These are phyloP conservation scores for Geothlypis trichas DNA, from an alignment of 2,113 vertebrate genomes.

Conservation along the genomic window DNA sequence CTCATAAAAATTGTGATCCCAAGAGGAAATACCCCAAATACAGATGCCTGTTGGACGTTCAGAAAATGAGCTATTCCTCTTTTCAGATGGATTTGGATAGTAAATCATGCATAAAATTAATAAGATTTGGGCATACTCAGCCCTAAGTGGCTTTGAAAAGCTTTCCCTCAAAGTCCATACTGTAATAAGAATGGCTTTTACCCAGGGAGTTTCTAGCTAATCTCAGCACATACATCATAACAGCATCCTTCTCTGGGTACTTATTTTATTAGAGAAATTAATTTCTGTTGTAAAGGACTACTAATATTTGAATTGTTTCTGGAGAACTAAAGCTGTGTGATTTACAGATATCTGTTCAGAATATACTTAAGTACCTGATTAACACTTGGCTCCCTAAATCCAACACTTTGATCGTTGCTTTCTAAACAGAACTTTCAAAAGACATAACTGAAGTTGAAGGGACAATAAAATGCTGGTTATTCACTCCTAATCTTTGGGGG, in stretches of 20 bases:
- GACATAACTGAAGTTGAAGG: background rate
- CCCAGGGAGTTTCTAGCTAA: background rate
- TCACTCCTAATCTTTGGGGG: background rate
- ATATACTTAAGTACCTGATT: background rate
- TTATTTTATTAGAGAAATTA: background rate
- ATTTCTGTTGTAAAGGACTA: background rate
- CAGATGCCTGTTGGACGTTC: background rate
- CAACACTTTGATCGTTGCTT: background rate
- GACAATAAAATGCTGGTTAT: background rate
- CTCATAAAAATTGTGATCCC: background rate
- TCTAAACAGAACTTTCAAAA: background rate
- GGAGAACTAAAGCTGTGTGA: background rate
- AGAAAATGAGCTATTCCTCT: conserved; percentile 15
- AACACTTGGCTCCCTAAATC: background rate
- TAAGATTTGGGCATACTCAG: conserved; percentile 34
- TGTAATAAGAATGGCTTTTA: conserved; percentile 31
- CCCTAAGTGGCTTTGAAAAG: conserved; percentile 42
- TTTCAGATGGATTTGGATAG: conserved; percentile 20
- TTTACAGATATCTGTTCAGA: background rate
- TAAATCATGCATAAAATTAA: conserved; percentile 49
- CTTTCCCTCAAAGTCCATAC: background rate
- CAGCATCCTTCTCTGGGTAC: background rate
- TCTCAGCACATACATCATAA: background rate
- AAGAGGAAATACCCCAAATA: background rate
- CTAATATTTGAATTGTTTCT: background rate